phyloP scores from a whole-genome alignment of 1,140 invertebrate species.

The Hylyphantes graminicola region DNA sequence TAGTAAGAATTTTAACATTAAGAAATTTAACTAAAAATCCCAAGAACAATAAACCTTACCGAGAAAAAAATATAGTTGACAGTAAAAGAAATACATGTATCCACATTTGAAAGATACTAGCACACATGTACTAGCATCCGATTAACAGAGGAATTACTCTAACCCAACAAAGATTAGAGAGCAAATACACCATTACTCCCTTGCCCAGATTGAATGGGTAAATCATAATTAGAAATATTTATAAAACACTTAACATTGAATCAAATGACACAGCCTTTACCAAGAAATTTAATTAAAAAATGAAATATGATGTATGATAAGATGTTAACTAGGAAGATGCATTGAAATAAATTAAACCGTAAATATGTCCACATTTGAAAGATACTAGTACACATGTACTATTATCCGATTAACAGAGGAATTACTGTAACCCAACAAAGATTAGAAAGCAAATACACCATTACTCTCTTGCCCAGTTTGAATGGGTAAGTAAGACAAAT shows the following conservation, averaged over 20 bases:
- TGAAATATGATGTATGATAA: too few species aligned
- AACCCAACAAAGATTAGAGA: slow-evolving; percentile 34
- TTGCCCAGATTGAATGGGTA: slow-evolving; percentile 31
- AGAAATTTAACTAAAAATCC: too few species aligned
- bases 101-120: slow-evolving; percentile 39
- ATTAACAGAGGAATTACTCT: slow-evolving; percentile 26
- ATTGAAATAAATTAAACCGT: too few species aligned
- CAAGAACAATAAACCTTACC: too few species aligned
- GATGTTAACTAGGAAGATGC: too few species aligned
- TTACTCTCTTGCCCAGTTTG: slow-evolving; percentile 18
- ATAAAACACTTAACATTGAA: too few species aligned
- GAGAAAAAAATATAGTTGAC: too few species aligned
- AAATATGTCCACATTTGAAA: slow-evolving; percentile 35
- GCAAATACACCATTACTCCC: background rate
- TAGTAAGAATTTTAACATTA: too few species aligned
- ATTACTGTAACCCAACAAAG: slow-evolving; percentile 28
- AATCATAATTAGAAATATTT: background rate
- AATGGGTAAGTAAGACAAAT: background rate
- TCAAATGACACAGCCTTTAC: too few species aligned
- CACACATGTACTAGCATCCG: background rate
- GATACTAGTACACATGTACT: background rate
- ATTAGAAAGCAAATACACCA: background rate
- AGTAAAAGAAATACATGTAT: background rate
- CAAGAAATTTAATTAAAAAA: too few species aligned
- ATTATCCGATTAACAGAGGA: slow-evolving; percentile 22